A percentile compares a stretch with the other conserved stretches of the same genome.
Conservation (phyloP, 2,113 vertebrate species). For the Campylomormyrus tamandua region DNA sequence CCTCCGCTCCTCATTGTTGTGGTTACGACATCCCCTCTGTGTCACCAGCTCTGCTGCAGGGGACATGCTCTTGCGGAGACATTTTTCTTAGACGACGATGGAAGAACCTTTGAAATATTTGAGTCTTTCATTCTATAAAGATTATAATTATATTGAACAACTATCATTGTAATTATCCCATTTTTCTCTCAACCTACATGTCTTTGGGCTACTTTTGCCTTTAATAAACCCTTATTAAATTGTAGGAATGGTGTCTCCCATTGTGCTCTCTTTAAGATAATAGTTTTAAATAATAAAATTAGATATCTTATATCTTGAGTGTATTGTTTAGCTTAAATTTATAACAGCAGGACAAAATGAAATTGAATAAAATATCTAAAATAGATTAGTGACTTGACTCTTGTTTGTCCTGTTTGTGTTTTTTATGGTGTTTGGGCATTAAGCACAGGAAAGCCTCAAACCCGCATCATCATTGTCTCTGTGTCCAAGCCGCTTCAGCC, state of each 20-base stretch:
- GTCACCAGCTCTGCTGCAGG: background rate
- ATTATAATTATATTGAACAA: background rate
- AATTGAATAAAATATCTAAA: background rate
- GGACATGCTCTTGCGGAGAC: background rate
- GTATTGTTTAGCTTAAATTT: background rate
- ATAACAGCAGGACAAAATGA: background rate
- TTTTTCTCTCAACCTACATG: background rate
- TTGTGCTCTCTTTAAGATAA: background rate
- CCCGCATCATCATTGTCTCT: background rate
- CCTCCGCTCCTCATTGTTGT: conserved; percentile 1
- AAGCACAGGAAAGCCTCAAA: background rate
- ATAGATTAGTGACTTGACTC: background rate
- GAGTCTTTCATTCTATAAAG: background rate
- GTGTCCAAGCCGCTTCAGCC: background rate
- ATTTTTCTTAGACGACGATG: background rate
- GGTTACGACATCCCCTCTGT: background rate
- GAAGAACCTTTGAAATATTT: background rate
- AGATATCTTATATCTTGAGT: background rate
- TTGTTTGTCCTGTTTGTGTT: background rate
- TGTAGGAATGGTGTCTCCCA: background rate
- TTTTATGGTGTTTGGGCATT: background rate
- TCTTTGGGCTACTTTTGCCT: background rate
- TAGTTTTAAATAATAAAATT: background rate
- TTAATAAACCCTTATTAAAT: background rate
- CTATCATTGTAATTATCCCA: background rate